These are phyloP conservation scores for Onychomys leucogaster DNA, from an alignment of 2,797 vertebrate species.

Conservation along the genomic window DNA sequence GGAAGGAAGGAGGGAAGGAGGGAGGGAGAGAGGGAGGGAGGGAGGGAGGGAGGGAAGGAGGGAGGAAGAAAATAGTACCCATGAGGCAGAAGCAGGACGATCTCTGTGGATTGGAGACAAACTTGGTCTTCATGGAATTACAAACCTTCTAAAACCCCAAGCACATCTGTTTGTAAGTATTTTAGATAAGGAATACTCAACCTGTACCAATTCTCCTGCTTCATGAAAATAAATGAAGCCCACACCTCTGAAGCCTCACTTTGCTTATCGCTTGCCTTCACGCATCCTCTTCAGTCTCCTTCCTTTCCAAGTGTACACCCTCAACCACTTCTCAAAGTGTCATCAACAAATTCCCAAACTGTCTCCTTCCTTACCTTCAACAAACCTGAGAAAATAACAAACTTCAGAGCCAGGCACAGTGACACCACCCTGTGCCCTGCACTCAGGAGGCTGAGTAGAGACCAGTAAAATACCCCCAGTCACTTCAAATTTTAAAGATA, in stretches of 20 bases:
- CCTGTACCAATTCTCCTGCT: not conserved
- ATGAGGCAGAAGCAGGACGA: not conserved
- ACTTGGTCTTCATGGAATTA: not conserved
- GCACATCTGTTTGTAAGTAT: not conserved
- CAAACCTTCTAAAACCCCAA: not conserved
- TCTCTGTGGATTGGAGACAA: not conserved
- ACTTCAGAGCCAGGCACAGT: not conserved
- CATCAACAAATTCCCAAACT: constrained; percentile 1
- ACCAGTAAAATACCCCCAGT: not conserved
- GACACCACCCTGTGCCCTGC: not conserved
- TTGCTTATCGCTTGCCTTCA: not conserved
- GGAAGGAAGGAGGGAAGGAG: no score
- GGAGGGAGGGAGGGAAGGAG: no score
- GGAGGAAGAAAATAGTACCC: not conserved
- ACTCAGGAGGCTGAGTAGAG: not conserved
- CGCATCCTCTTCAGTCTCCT: not conserved
- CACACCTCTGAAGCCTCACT: not conserved
- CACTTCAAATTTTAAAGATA: not conserved
- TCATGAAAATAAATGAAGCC: constrained; percentile 2
- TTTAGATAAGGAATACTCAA: not conserved
- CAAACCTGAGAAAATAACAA: constrained; percentile 31
- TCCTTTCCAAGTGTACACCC: not conserved
- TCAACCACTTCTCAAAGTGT: not conserved
- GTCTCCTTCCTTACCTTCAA: constrained; percentile 3
- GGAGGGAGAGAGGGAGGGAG: no score